Conservation (phyloP, 2,888 invertebrate species). For the Polietes domitor region DNA sequence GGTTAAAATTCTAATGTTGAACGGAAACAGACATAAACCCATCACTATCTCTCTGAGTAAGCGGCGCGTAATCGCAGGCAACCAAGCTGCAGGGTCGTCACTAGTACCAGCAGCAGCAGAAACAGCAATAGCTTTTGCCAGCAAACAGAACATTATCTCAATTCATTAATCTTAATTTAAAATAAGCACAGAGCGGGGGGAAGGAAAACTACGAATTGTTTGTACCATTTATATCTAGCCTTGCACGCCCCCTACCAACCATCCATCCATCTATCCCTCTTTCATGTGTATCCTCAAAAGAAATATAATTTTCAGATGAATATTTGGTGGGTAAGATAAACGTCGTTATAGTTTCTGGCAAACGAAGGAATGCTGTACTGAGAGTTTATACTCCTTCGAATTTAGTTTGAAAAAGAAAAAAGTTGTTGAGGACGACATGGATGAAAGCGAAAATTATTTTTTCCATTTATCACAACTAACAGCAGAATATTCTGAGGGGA, state of each 20-base stretch:
- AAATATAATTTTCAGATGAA: constrained; percentile 16
- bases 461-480: too few relatives aligned
- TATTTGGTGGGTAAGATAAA: not conserved
- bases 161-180: constrained; percentile 66
- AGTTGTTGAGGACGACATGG: too few relatives aligned
- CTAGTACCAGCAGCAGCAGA: not conserved
- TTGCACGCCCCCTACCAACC: not conserved
- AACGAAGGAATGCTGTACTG: not conserved
- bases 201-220: constrained; percentile 12
- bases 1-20: constrained; percentile 40
- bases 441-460: too few relatives aligned
- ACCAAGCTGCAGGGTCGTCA: too few relatives aligned
- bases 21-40: constrained; percentile 41
- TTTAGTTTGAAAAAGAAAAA: too few relatives aligned
- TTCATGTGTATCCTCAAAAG: constrained; percentile 25
- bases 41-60: constrained; percentile 10
- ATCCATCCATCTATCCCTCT: not conserved
- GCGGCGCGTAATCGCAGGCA: not conserved
- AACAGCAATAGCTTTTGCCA: not conserved
- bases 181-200: constrained; percentile 37
- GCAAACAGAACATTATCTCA: constrained; percentile 48
- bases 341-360: not conserved
- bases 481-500: too few relatives aligned
- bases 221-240: constrained; percentile 41
- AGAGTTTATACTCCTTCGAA: too few relatives aligned